Evolutionary conservation across 2,888 invertebrate species (phyloP).

Genomic region (Patella pellucida): DNA sequence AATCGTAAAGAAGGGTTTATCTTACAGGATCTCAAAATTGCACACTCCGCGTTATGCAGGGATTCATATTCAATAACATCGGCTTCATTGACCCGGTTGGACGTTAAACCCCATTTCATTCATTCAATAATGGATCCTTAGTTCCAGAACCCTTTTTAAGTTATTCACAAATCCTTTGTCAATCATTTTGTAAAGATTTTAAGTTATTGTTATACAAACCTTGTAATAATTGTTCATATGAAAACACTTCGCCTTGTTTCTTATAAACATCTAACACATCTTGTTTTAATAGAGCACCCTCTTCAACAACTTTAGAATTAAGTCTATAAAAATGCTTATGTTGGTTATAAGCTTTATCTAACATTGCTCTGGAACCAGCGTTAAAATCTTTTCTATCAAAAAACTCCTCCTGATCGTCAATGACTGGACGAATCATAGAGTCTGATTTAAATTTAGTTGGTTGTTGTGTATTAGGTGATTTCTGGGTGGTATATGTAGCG

Average conservation of each 20-base stretch:
- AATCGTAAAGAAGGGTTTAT: too few species aligned
- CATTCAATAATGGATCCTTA: too few species aligned
- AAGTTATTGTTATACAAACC: slow-evolving; percentile 39
- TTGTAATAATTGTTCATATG: slow-evolving; percentile 62
- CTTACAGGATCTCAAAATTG: too few species aligned
- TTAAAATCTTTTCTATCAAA: slow-evolving; percentile 56
- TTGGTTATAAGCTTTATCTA: slow-evolving; percentile 54
- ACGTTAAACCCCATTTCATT: too few species aligned
- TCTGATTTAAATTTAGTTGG: slow-evolving; percentile 21
- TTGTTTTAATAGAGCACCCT: slow-evolving; percentile 55
- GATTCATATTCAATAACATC: too few species aligned
- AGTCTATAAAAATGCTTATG: slow-evolving; percentile 54
- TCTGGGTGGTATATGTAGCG: slow-evolving; percentile 17
- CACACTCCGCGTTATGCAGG: too few species aligned
- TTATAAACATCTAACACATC: slow-evolving; percentile 56
- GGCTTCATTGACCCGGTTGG: too few species aligned
- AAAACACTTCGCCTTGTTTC: slow-evolving; percentile 57
- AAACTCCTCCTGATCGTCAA: slow-evolving; percentile 39
- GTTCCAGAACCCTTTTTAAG: too few species aligned
- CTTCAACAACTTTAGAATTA: slow-evolving; percentile 53
- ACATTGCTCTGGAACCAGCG: slow-evolving; percentile 51
- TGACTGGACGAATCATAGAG: slow-evolving; percentile 20
- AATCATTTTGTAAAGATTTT: too few species aligned
- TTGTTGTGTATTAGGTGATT: slow-evolving; percentile 12
- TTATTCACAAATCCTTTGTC: too few species aligned